phyloP scores from a whole-genome alignment of 2,113 vertebrate species.

The Oreochromis niloticus region DNA sequence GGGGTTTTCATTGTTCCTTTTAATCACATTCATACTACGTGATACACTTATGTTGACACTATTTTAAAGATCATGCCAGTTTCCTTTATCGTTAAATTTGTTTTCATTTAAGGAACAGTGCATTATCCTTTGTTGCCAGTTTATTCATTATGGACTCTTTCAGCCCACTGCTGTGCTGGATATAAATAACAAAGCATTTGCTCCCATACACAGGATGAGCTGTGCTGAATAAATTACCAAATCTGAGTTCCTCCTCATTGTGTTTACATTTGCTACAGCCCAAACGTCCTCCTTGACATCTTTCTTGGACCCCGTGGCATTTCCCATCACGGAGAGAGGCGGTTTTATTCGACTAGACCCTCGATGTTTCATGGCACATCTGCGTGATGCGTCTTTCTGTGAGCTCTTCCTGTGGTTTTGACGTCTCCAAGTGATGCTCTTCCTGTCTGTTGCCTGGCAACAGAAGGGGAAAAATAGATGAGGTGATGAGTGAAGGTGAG shows the following conservation, averaged over 20 bases:
- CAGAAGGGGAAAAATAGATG: constrained; percentile 53
- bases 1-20: not conserved
- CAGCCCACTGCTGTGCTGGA: not conserved
- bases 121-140: not conserved
- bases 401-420: constrained; percentile 54
- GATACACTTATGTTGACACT: not conserved
- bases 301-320: not conserved
- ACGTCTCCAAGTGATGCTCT: constrained; percentile 59
- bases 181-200: not conserved
- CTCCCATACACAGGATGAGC: not conserved
- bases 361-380: not conserved
- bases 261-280: not conserved
- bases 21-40: not conserved
- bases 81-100: not conserved
- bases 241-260: not conserved
- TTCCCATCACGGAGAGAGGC: not conserved
- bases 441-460: constrained; percentile 64
- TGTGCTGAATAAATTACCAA: not conserved
- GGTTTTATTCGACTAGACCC: not conserved
- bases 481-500: constrained; percentile 63
- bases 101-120: not conserved
- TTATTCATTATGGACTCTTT: not conserved
- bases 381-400: constrained; percentile 34
- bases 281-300: not conserved
- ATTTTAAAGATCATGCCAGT: not conserved